phyloP scores from a whole-genome alignment of 2,113 vertebrate genomes.

The Asarcornis scutulata region DNA sequence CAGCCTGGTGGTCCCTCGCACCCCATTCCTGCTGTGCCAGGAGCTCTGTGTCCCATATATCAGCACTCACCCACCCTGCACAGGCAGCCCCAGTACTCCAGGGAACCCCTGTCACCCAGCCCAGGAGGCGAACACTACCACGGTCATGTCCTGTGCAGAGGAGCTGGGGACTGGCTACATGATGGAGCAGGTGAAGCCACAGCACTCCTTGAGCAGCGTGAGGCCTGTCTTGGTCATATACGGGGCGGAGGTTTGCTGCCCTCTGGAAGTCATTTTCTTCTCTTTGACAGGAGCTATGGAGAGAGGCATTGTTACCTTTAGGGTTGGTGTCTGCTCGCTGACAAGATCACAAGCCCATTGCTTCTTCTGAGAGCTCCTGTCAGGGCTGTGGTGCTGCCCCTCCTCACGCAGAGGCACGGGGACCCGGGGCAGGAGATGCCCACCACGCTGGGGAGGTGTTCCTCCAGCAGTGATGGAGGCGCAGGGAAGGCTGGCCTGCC shows the following conservation, averaged over 20 bases:
- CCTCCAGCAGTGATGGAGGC: background rate
- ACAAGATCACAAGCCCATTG: background rate
- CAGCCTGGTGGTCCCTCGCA: background rate
- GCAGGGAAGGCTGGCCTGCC: background rate
- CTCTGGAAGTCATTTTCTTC: slow-evolving; percentile 73
- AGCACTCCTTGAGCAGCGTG: slow-evolving; percentile 88
- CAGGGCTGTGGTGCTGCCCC: background rate
- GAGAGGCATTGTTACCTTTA: background rate
- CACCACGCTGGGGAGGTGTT: background rate
- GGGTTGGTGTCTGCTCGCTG: background rate
- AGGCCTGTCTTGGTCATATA: slow-evolving; percentile 84
- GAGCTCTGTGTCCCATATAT: background rate
- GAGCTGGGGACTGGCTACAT: slow-evolving; percentile 76
- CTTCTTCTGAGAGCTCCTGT: background rate
- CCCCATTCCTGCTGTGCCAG: background rate
- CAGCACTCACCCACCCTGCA: fast-evolving
- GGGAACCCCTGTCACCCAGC: background rate
- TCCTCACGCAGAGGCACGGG: background rate
- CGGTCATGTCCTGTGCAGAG: background rate
- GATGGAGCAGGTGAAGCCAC: slow-evolving; percentile 88
- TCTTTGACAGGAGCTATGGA: slow-evolving; percentile 68
- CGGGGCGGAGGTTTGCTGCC: slow-evolving; percentile 79
- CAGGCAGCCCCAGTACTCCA: background rate
- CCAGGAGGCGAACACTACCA: background rate
- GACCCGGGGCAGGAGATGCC: background rate